A percentile compares a stretch with the other conserved stretches of the same genome.
Evolutionary conservation across 2,888 invertebrate species (phyloP).

Genomic region (Polydrusus cervinus): DNA sequence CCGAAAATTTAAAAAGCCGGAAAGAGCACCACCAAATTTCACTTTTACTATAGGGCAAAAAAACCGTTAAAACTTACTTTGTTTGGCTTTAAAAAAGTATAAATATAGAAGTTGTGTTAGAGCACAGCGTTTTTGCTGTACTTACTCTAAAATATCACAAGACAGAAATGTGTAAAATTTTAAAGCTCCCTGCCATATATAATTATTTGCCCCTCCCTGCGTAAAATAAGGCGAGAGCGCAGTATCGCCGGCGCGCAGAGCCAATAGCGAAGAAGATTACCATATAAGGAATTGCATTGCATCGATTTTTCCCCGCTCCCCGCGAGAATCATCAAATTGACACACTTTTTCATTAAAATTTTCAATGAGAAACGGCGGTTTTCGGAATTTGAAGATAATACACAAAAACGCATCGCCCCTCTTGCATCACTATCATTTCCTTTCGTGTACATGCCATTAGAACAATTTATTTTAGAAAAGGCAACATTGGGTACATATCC

Average conservation of each 20-base stretch:
- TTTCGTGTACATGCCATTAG: constrained; percentile 12
- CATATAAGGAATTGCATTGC: constrained; percentile 85
- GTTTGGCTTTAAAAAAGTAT: constrained; percentile 61
- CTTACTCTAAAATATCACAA: constrained; percentile 67
- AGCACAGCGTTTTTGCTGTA: constrained; percentile 64
- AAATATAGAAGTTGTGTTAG: constrained; percentile 60
- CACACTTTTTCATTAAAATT: constrained; percentile 61
- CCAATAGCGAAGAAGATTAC: constrained; percentile 84
- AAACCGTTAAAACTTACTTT: constrained; percentile 61
- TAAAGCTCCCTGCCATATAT: constrained; percentile 71
- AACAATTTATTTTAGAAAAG: not conserved
- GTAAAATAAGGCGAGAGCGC: constrained; percentile 67
- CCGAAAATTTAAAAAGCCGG: constrained; percentile 48
- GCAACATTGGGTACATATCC: not conserved
- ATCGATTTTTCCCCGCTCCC: constrained; percentile 72
- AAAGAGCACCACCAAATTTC: constrained; percentile 58
- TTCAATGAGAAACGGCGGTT: constrained; percentile 57
- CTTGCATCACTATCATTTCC: constrained; percentile 20
- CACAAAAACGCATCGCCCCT: constrained; percentile 23
- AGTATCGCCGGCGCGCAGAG: constrained; percentile 60
- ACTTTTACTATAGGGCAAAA: constrained; percentile 20
- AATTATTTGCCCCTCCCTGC: constrained; percentile 74
- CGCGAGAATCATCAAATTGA: constrained; percentile 60
- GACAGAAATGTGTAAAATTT: constrained; percentile 66
- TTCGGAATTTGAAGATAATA: constrained; percentile 48